Percentiles rank a stretch among this genome's conserved stretches.
Evolutionary conservation across 2,888 invertebrate species (phyloP).

Genomic region (Spisula solida): DNA sequence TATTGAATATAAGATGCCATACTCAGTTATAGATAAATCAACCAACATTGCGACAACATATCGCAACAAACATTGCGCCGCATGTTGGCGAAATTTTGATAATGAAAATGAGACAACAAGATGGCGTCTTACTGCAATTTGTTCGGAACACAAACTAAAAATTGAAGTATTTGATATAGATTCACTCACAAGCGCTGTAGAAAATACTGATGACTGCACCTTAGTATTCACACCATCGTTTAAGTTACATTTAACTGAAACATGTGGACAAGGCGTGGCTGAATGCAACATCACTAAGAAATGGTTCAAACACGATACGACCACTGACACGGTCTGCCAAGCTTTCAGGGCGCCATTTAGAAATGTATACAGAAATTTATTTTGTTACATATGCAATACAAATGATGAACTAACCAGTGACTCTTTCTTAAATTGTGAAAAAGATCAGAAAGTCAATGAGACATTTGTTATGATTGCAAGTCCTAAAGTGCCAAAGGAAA

Average conservation of each 20-base stretch:
- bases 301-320: background rate
- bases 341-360: conserved; percentile 3
- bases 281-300: conserved; percentile 1
- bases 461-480: conserved; percentile 5
- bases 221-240: background rate
- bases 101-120: background rate
- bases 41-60: background rate
- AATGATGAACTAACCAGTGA: background rate
- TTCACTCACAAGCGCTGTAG: background rate
- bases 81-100: background rate
- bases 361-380: conserved; percentile 24
- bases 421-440: background rate
- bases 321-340: background rate
- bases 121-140: background rate
- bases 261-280: background rate
- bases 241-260: background rate
- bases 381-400: conserved; percentile 29
- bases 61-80: background rate
- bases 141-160: background rate
- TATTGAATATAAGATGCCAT: background rate
- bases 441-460: background rate
- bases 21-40: background rate
- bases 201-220: background rate
- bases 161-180: background rate
- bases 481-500: background rate